These are phyloP conservation scores for Ophthalmolycus amberensis DNA, from an alignment of 2,113 vertebrate species.

Conservation along the genomic window DNA sequence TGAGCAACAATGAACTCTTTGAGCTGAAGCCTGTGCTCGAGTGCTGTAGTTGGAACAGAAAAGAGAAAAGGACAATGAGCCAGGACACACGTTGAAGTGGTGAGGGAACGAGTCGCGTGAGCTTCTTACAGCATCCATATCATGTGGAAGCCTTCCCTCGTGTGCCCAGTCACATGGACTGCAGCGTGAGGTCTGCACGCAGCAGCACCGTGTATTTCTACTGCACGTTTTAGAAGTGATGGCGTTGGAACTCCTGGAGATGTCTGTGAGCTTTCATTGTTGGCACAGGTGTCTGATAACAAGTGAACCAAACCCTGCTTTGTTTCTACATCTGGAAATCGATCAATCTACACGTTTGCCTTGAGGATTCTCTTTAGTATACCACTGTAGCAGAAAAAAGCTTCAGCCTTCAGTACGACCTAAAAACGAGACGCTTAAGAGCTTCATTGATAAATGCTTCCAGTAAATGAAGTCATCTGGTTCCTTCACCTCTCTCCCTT, in stretches of 20 bases:
- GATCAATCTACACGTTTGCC: neutral
- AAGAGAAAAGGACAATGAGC: neutral
- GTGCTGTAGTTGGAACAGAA: neutral
- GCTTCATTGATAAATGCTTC: constrained; percentile 6
- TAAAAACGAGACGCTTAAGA: constrained; percentile 4
- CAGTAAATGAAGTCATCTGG: neutral
- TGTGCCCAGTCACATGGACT: neutral
- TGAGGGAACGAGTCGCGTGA: neutral
- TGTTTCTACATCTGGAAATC: neutral
- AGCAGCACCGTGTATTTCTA: neutral
- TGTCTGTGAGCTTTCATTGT: neutral
- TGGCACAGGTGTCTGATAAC: neutral
- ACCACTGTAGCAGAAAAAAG: neutral
- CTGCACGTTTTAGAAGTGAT: neutral
- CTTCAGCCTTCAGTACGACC: neutral
- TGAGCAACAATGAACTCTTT: neutral
- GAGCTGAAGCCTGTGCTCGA: neutral
- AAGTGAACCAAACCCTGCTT: constrained; percentile 2
- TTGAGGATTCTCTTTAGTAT: neutral
- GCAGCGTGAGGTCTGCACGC: too few species aligned
- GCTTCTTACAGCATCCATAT: neutral
- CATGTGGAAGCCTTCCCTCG: neutral
- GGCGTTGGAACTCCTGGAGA: neutral
- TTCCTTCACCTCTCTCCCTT: neutral
- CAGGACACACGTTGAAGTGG: neutral